Percentiles rank a stretch among this genome's conserved stretches.
Conservation (phyloP, 1,140 invertebrate species). For the Apis dorsata region DNA sequence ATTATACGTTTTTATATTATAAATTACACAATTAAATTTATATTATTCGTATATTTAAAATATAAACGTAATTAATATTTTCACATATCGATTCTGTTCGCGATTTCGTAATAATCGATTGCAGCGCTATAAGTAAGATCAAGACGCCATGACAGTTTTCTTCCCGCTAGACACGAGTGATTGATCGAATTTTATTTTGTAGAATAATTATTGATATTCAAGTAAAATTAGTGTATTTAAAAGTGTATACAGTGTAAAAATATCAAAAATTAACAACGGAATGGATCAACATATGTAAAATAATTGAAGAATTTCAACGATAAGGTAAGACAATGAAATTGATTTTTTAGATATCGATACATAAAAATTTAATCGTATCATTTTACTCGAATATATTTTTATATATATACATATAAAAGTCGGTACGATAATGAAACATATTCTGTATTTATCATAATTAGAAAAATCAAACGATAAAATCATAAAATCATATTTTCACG, state of each 20-base stretch:
- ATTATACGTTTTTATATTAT: no score
- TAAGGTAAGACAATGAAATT: not conserved
- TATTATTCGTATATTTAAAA: not conserved
- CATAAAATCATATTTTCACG: no score
- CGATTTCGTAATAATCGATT: not conserved
- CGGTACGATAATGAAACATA: no score
- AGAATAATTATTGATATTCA: not conserved
- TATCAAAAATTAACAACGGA: no score
- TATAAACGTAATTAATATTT: no score
- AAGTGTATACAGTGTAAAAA: not conserved
- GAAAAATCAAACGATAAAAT: no score
- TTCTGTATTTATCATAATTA: no score
- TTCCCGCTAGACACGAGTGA: not conserved
- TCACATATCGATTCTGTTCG: not conserved
- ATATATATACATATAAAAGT: no score
- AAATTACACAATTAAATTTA: no score
- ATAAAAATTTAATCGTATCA: no score
- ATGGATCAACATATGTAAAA: not conserved
- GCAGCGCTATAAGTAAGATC: not conserved
- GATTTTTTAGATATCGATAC: not conserved
- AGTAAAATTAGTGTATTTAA: not conserved
- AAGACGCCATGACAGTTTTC: not conserved
- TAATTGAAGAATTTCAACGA: not conserved
- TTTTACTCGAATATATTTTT: no score
- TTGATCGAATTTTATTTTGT: not conserved